phyloP scores from a whole-genome alignment of 2,113 vertebrate genomes.

The Oreocharis arfaki region DNA sequence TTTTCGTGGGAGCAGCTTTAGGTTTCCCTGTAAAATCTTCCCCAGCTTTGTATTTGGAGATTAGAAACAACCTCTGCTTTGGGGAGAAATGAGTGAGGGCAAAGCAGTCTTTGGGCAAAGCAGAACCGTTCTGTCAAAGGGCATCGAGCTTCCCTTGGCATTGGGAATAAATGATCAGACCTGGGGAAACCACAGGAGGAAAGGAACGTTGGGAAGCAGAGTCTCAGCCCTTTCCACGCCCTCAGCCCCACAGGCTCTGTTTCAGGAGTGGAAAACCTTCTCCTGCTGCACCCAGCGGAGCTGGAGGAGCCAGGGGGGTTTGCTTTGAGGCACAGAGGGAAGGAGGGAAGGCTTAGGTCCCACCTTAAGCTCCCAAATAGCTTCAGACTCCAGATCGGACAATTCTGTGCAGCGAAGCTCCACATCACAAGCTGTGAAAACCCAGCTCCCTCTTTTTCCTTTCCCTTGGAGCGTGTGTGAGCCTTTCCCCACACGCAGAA shows the following conservation, averaged over 20 bases:
- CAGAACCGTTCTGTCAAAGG: background rate
- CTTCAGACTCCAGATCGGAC: background rate
- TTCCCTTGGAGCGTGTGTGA: fast-evolving
- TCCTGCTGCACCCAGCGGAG: background rate
- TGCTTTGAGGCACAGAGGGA: background rate
- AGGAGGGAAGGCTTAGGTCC: background rate
- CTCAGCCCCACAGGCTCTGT: background rate
- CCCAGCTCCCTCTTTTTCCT: background rate
- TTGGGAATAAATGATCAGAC: background rate
- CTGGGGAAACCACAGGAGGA: background rate
- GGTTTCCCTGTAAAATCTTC: background rate
- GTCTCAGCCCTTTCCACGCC: background rate
- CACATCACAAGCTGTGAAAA: background rate
- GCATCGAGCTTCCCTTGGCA: background rate
- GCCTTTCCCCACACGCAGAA: background rate
- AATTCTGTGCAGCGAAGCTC: background rate
- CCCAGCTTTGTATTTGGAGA: background rate
- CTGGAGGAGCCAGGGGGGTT: background rate
- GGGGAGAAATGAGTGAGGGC: constrained; percentile 8
- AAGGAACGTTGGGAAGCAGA: background rate
- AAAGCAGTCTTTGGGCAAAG: constrained; percentile 7
- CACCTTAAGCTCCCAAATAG: background rate
- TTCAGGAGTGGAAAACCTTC: background rate
- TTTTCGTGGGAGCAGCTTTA: background rate
- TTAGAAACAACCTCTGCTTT: background rate